These are phyloP conservation scores for Amiota minor DNA, from an alignment of 2,888 invertebrate species.

Conservation along the genomic window DNA sequence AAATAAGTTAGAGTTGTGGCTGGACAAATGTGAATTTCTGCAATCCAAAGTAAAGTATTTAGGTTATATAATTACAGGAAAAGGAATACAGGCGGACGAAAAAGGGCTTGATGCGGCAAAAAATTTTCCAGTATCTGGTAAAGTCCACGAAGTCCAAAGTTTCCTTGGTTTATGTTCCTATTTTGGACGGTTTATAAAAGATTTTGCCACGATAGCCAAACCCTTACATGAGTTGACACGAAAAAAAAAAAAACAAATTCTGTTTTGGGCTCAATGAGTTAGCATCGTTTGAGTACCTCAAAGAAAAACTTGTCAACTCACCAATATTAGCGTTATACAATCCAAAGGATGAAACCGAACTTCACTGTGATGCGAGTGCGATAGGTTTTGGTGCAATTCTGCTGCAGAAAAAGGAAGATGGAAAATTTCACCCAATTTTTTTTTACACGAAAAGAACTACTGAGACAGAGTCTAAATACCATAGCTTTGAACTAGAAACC, in stretches of 20 bases:
- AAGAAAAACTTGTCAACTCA: neutral
- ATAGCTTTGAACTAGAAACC: neutral
- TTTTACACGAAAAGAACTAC: neutral
- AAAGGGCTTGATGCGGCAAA: neutral
- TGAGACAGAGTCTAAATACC: neutral
- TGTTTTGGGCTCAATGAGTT: no score
- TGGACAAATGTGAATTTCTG: conserved; percentile 7
- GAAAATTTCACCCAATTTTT: neutral
- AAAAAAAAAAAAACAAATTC: neutral
- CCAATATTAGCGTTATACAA: neutral
- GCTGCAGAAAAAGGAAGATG: neutral
- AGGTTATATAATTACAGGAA: neutral
- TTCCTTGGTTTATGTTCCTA: neutral
- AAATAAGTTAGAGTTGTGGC: neutral
- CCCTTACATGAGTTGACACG: neutral
- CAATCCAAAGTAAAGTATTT: neutral
- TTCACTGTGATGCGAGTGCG: no score
- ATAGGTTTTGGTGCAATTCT: neutral
- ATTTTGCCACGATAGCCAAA: neutral
- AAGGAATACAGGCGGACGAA: neutral
- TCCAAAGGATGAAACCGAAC: neutral
- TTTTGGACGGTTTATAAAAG: neutral
- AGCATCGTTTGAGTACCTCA: no score
- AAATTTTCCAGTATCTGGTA: neutral
- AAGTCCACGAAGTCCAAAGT: neutral